Evolutionary conservation across 92 coral and sea anemone genomes (phyloP).

Genomic region (Ricordea florida): DNA sequence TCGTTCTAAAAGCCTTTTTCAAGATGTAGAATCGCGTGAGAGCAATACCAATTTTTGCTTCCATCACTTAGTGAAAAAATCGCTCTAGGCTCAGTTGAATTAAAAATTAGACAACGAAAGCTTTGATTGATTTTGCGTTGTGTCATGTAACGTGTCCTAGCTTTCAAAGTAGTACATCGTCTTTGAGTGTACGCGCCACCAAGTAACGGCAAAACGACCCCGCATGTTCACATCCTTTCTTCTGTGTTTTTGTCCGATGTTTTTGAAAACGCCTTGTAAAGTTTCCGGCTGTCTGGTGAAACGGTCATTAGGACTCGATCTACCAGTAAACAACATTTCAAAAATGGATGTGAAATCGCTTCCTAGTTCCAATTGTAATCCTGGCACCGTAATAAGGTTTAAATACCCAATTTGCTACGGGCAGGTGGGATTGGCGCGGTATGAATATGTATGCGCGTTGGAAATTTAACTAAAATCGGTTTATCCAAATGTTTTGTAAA

Average conservation of each 20-base stretch:
- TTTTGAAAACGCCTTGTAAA: slow-evolving; percentile 31
- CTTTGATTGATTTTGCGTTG: slow-evolving; percentile 7
- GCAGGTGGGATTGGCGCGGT: slow-evolving; percentile 65
- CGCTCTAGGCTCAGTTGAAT: slow-evolving; percentile 11
- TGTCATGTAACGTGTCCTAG: slow-evolving; percentile 9
- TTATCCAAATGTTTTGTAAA: slow-evolving; percentile 63
- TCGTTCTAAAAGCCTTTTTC: background rate
- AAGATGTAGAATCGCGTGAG: slow-evolving; percentile 48
- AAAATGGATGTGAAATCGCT: slow-evolving; percentile 71
- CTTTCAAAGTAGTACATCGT: background rate
- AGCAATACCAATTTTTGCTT: slow-evolving; percentile 7
- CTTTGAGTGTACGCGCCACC: background rate
- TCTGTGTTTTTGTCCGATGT: slow-evolving; percentile 43
- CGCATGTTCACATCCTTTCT: slow-evolving; percentile 4
- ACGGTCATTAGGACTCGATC: slow-evolving; percentile 68
- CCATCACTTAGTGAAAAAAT: slow-evolving; percentile 4
- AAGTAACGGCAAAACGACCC: background rate
- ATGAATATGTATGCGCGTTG: slow-evolving; percentile 75
- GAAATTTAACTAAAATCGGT: slow-evolving; percentile 60
- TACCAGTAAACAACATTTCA: slow-evolving; percentile 72
- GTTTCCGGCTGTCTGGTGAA: slow-evolving; percentile 70
- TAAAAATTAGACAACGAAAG: slow-evolving; percentile 12
- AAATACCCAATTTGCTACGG: slow-evolving; percentile 87
- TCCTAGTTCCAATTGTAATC: slow-evolving; percentile 91
- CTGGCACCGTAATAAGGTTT: slow-evolving; percentile 86